Percentiles rank a stretch among this genome's conserved stretches.
These are phyloP conservation scores for Temnothorax ravouxi DNA, from an alignment of 2,888 invertebrate genomes.

Conservation along the genomic window DNA sequence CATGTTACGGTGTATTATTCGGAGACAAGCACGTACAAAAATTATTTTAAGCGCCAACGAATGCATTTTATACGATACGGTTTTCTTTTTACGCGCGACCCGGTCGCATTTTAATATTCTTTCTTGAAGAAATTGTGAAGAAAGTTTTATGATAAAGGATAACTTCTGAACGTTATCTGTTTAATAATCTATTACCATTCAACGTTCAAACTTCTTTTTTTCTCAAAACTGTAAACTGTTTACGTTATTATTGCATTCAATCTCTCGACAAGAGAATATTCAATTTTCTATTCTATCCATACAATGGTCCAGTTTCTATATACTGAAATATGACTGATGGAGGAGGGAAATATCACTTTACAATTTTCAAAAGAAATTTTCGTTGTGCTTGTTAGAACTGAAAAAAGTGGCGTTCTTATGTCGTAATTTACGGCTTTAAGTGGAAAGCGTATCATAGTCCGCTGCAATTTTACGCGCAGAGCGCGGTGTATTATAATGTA, in stretches of 20 bases:
- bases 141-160: not conserved
- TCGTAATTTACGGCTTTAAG: slow-evolving; percentile 44
- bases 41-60: not conserved
- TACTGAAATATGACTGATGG: not conserved
- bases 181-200: slow-evolving; percentile 20
- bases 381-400: slow-evolving; percentile 32
- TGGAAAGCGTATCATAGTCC: slow-evolving; percentile 36
- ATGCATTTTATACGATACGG: not conserved
- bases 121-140: not conserved
- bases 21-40: slow-evolving; percentile 11
- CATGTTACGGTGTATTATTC: slow-evolving; percentile 26
- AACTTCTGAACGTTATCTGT: not conserved
- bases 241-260: not conserved
- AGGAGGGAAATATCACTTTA: not conserved
- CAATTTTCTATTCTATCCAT: not conserved
- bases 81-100: not conserved
- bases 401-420: slow-evolving; percentile 18
- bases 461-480: slow-evolving; percentile 42
- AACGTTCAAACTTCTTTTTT: slow-evolving; percentile 8
- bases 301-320: not conserved
- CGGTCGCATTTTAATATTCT: not conserved
- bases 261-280: slow-evolving; percentile 16
- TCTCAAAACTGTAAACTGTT: slow-evolving; percentile 2
- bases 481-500: slow-evolving; percentile 84
- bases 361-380: slow-evolving; percentile 7